Evolutionary conservation across 2,113 vertebrate species (phyloP).

Genomic region (Casuarius casuarius): DNA sequence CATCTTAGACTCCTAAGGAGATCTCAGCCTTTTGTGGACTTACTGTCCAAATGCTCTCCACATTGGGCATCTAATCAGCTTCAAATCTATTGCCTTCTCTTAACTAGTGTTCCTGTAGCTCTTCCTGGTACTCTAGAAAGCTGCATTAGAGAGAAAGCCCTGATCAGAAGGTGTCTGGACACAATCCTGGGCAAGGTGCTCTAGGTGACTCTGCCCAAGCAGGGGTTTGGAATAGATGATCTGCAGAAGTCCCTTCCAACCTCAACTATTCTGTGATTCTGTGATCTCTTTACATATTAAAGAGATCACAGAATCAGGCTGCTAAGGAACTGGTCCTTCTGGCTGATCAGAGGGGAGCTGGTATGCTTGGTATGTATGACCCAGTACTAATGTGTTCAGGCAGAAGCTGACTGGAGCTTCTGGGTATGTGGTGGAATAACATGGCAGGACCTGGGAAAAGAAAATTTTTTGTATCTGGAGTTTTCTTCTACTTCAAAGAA

Average conservation of each 20-base stretch:
- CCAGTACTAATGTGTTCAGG: rapidly evolving
- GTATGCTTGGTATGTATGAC: neutral
- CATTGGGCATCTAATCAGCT: neutral
- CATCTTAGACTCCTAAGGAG: neutral
- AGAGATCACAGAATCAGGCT: too few species aligned
- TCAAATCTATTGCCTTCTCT: neutral
- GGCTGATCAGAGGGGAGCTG: neutral
- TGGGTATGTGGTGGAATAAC: neutral
- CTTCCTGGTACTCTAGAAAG: neutral
- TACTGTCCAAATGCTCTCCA: neutral
- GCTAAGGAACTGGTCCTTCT: neutral
- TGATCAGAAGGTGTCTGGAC: too few species aligned
- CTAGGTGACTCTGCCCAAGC: too few species aligned
- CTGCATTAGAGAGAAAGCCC: too few species aligned
- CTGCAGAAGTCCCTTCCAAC: too few species aligned
- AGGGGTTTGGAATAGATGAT: too few species aligned
- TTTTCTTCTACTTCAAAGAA: neutral
- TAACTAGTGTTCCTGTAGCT: neutral
- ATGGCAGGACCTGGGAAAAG: neutral
- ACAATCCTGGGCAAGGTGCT: too few species aligned
- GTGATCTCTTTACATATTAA: neutral
- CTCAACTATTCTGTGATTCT: too few species aligned
- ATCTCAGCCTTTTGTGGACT: neutral
- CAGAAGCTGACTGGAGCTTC: neutral
- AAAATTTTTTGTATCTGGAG: neutral